A percentile compares a stretch with the other conserved stretches of the same genome.
These are phyloP conservation scores for Botia kubotai DNA, from an alignment of 2,797 vertebrate species.

Conservation along the genomic window DNA sequence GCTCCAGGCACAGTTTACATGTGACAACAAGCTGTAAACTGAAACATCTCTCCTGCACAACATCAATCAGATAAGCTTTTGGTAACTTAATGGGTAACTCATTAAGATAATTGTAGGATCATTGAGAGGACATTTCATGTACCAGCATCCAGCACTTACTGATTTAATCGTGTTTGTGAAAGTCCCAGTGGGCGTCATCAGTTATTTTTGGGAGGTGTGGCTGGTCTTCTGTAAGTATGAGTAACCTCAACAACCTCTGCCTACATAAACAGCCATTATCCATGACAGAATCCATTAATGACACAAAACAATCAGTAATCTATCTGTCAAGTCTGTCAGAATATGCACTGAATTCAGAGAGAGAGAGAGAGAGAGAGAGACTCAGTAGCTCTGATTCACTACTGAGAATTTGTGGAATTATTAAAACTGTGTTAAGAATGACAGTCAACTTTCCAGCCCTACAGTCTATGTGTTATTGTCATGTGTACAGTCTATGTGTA, in stretches of 20 bases:
- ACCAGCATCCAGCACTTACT: slow-evolving; percentile 8
- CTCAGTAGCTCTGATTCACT: no score
- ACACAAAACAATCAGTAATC: not conserved
- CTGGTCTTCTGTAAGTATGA: not conserved
- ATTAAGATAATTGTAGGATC: slow-evolving; percentile 20
- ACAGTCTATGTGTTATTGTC: no score
- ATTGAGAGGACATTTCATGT: slow-evolving; percentile 9
- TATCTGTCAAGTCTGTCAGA: no score
- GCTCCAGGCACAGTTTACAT: no score
- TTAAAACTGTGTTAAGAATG: no score
- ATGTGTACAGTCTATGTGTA: no score
- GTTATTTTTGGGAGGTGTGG: not conserved
- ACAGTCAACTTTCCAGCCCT: no score
- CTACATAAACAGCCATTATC: not conserved
- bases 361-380: no score
- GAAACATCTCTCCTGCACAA: not conserved
- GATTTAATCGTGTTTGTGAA: slow-evolving; percentile 28
- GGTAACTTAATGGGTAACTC: slow-evolving; percentile 20
- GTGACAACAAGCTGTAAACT: no score
- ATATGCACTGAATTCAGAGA: no score
- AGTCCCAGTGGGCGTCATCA: not conserved
- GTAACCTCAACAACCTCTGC: not conserved
- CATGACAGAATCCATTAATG: not conserved
- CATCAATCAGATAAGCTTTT: slow-evolving; percentile 28
- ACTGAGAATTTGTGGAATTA: no score